Conservation (phyloP, 2,888 invertebrate genomes). For the Cepaea hortensis region DNA sequence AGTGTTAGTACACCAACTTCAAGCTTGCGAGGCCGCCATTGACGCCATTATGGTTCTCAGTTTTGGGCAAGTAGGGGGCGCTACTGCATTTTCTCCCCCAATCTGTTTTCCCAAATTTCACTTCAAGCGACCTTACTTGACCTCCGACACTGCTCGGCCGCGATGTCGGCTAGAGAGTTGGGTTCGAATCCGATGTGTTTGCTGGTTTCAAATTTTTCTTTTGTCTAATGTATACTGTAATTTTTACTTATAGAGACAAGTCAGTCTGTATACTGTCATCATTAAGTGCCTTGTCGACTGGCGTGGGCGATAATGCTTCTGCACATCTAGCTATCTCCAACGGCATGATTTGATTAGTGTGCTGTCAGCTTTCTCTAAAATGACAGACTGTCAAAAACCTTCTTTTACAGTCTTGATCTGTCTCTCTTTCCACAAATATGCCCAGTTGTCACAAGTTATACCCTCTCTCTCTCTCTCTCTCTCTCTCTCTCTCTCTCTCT, state of each 20-base stretch:
- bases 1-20: slow-evolving; percentile 8
- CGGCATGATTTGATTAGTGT: too few relatives aligned
- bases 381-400: too few relatives aligned
- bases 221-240: too few relatives aligned
- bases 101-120: neutral
- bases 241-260: too few relatives aligned
- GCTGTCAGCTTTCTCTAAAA: too few relatives aligned
- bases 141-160: neutral
- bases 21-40: slow-evolving; percentile 43
- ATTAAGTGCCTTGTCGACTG: too few relatives aligned
- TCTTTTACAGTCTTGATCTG: neutral
- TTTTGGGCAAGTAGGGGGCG: slow-evolving; percentile 46
- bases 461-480: neutral
- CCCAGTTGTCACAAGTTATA: neutral
- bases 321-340: too few relatives aligned
- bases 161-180: too few relatives aligned
- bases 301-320: too few relatives aligned
- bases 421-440: neutral
- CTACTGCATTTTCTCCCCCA: slow-evolving; percentile 54
- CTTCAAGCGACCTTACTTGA: neutral
- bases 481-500: neutral
- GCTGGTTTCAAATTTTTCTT: too few relatives aligned
- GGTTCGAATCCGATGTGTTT: too few relatives aligned
- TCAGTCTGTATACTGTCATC: too few relatives aligned
- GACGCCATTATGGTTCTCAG: slow-evolving; percentile 46